A percentile compares a stretch with the other conserved stretches of the same genome.
phyloP scores from a whole-genome alignment of 2,797 vertebrate genomes.

The Philypnodon macrostomus region DNA sequence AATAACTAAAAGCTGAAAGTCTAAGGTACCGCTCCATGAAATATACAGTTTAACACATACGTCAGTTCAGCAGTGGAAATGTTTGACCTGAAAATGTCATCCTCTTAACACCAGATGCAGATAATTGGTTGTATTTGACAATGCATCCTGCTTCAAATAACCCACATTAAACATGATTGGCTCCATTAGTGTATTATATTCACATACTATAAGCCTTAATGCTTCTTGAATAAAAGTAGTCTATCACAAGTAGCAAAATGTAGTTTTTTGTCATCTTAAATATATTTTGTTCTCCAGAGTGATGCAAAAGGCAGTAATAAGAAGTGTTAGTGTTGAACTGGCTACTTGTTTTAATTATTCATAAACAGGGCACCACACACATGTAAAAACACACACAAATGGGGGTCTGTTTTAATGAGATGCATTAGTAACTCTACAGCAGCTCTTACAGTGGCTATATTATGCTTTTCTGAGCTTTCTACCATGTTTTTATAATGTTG shows the following conservation, averaged over 20 bases:
- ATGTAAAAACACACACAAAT: constrained; percentile 44
- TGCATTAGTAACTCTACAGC: constrained; percentile 30
- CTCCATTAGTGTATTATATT: constrained; percentile 4
- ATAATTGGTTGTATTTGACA: constrained; percentile 11
- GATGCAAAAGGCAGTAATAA: constrained; percentile 42
- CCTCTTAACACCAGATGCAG: not conserved
- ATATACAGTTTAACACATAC: too few species aligned
- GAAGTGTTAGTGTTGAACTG: constrained; percentile 53
- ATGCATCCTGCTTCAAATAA: not conserved
- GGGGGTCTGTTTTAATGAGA: constrained; percentile 52
- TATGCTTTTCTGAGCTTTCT: too few species aligned
- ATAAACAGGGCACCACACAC: constrained; percentile 42
- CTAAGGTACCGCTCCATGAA: too few species aligned
- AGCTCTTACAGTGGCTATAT: constrained; percentile 35
- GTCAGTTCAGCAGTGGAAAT: not conserved
- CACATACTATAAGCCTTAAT: constrained; percentile 8
- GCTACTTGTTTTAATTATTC: constrained; percentile 68
- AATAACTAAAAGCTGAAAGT: too few species aligned
- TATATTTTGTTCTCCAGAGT: constrained; percentile 28
- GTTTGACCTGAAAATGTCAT: too few species aligned
- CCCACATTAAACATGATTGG: not conserved
- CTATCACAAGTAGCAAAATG: constrained; percentile 26
- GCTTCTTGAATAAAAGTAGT: constrained; percentile 3
- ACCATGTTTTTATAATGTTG: too few species aligned
- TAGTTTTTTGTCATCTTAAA: constrained; percentile 29